Percentiles rank a stretch among this genome's conserved stretches.
phyloP scores from a whole-genome alignment of 35 echinoderm and acorn worm species.

The Heliocidaris tuberculata region DNA sequence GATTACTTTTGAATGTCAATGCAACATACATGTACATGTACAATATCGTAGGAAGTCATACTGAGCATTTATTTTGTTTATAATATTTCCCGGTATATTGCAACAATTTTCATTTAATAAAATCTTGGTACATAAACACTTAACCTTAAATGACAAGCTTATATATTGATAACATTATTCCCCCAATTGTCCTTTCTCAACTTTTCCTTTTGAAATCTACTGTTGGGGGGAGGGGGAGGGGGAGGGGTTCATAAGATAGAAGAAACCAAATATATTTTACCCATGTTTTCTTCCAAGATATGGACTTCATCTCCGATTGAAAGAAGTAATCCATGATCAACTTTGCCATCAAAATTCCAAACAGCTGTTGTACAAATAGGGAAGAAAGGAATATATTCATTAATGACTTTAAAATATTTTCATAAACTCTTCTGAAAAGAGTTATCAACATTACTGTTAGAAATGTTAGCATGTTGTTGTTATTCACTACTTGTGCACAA shows the following conservation, averaged over 20 bases:
- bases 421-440: not conserved
- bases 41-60: too few relatives aligned
- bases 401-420: not conserved
- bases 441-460: not conserved
- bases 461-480: too few relatives aligned
- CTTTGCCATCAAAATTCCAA: slow-evolving; percentile 59
- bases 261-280: not conserved
- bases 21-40: too few relatives aligned
- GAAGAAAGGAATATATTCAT: not conserved
- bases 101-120: not conserved
- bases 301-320: slow-evolving; percentile 44
- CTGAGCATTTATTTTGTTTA: too few relatives aligned
- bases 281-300: slow-evolving; percentile 33
- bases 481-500: too few relatives aligned
- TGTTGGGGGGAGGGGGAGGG: not conserved
- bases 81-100: too few relatives aligned
- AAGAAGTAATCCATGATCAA: slow-evolving; percentile 44
- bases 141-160: not conserved
- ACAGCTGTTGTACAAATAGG: slow-evolving; percentile 26
- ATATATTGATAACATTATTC: too few relatives aligned
- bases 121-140: not conserved
- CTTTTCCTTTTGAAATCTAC: not conserved
- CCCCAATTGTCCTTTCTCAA: not conserved
- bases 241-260: not conserved
- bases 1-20: too few relatives aligned